phyloP scores from a whole-genome alignment of 2,113 vertebrate genomes.

The Kobus ellipsiprymnus region DNA sequence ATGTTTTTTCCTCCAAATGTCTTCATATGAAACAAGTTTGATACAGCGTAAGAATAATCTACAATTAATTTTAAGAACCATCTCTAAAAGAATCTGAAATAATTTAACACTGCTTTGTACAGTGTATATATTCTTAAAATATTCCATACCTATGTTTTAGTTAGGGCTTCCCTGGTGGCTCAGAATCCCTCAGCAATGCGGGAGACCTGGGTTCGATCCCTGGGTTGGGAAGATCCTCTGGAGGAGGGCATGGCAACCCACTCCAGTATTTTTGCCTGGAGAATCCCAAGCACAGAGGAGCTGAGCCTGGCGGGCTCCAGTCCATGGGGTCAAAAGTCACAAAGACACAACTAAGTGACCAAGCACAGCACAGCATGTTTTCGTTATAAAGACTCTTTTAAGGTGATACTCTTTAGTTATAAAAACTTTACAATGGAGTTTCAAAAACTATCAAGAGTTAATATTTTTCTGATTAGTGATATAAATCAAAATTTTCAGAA shows the following conservation, averaged over 20 bases:
- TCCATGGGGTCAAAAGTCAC: not conserved
- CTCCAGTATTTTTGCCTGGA: not conserved
- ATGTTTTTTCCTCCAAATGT: not conserved
- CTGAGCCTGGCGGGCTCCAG: not conserved
- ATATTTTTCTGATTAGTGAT: not conserved
- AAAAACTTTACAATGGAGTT: not conserved
- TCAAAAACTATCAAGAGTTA: not conserved
- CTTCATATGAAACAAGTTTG: not conserved
- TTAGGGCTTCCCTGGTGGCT: not conserved
- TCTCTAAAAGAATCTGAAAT: not conserved
- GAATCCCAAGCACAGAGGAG: not conserved
- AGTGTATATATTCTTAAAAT: not conserved
- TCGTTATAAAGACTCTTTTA: not conserved
- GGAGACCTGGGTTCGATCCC: not conserved
- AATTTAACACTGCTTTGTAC: not conserved
- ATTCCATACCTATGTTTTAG: not conserved
- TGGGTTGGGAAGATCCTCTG: not conserved
- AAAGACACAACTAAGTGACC: not conserved
- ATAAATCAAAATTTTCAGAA: not conserved
- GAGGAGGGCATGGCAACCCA: not conserved
- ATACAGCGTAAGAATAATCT: not conserved
- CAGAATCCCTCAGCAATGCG: not conserved
- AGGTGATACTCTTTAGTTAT: not conserved
- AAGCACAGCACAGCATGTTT: not conserved
- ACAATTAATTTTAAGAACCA: not conserved